These are phyloP conservation scores for Mormyrus iriodes DNA, from an alignment of 2,113 vertebrate genomes.

Conservation along the genomic window DNA sequence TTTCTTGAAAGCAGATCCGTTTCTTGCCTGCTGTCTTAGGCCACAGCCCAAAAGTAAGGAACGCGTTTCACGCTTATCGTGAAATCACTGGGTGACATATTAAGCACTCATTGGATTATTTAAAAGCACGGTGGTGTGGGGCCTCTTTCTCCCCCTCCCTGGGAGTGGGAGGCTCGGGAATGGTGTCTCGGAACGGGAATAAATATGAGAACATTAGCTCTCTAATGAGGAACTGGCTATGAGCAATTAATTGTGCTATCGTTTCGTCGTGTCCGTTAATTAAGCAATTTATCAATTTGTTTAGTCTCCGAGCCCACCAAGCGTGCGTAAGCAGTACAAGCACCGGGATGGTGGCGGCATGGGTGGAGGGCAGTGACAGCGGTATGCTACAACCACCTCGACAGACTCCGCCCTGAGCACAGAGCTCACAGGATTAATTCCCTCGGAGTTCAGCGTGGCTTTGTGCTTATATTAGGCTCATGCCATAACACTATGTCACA, in stretches of 20 bases:
- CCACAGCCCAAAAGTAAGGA: background rate
- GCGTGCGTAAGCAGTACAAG: background rate
- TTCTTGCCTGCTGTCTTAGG: background rate
- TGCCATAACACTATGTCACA: too few relatives aligned
- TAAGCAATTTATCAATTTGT: constrained; percentile 25
- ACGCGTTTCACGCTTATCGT: background rate
- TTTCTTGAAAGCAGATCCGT: background rate
- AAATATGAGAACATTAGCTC: constrained; percentile 23
- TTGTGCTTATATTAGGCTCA: constrained; percentile 5
- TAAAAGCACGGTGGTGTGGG: background rate
- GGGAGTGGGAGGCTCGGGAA: background rate
- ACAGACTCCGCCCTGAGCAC: background rate
- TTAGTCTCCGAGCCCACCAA: background rate
- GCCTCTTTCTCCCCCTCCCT: background rate
- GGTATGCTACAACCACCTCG: background rate
- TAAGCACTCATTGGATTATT: background rate
- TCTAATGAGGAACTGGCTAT: constrained; percentile 26
- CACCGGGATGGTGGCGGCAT: background rate
- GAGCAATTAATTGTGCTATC: constrained; percentile 33
- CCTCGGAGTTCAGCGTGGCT: background rate
- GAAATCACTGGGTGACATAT: background rate
- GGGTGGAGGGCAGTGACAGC: background rate
- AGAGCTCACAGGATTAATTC: background rate
- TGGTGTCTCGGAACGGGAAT: background rate
- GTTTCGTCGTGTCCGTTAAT: constrained; percentile 24